These are phyloP conservation scores for Zophobas atratus DNA, from an alignment of 1,140 invertebrate genomes.

Conservation along the genomic window DNA sequence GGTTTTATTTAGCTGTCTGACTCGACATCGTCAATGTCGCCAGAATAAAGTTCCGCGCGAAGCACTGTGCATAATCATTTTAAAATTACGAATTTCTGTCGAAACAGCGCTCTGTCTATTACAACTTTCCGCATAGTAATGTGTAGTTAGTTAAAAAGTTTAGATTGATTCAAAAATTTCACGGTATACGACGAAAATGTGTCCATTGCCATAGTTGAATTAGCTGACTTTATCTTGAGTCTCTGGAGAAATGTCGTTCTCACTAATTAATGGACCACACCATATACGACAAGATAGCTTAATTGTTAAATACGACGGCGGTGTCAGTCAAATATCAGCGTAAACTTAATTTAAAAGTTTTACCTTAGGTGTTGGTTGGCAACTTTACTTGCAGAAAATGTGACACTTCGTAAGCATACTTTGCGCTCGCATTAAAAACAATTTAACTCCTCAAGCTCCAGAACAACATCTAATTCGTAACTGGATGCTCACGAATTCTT, in stretches of 20 bases:
- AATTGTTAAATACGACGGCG: conserved; percentile 53
- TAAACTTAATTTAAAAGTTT: conserved; percentile 54
- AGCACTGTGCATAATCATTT: background rate
- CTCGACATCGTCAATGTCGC: too few species aligned
- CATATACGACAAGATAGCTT: conserved; percentile 36
- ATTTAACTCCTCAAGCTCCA: conserved; percentile 45
- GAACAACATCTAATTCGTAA: conserved; percentile 12
- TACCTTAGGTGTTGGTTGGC: conserved; percentile 33
- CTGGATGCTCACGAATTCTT: conserved; percentile 11
- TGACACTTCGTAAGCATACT: conserved; percentile 40
- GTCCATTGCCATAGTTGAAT: background rate
- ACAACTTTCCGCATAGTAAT: conserved; percentile 20
- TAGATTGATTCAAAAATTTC: conserved; percentile 37
- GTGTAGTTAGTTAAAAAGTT: conserved; percentile 27
- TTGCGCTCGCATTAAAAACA: conserved; percentile 45
- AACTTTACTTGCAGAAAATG: conserved; percentile 44
- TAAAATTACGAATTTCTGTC: background rate
- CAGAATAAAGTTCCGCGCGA: background rate
- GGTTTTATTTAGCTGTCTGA: too few species aligned
- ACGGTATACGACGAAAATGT: background rate
- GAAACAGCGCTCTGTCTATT: conserved; percentile 11
- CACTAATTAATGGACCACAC: conserved; percentile 51
- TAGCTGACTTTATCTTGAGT: conserved; percentile 21
- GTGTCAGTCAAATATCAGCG: conserved; percentile 52
- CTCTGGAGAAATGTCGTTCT: conserved; percentile 31